Evolutionary conservation across 2,888 invertebrate genomes (phyloP), one percentile per base, ranked within the genome.

Genomic region (Parnassius smintheus): DNA sequence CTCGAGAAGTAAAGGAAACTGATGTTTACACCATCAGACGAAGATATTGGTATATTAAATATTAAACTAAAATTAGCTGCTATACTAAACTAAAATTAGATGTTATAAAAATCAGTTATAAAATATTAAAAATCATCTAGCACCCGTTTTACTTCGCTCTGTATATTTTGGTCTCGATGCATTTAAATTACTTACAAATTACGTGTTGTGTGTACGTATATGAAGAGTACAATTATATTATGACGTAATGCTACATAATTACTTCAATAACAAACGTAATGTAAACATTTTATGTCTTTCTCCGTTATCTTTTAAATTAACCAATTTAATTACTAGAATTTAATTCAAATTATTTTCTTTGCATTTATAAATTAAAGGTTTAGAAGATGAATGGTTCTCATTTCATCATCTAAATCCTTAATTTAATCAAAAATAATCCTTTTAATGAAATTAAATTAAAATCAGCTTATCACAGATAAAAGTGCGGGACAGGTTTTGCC

Each of bases 1-100:
- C 46, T 46, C 12, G 12, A 11, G 18, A 58, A 44, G 50, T 41
- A 18, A 18, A 58, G 2, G 13, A 13, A 49, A 56, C 48, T 50
- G 57, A 65, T 56, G 42, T 59, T 59, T 61, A 66, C 41, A 22
- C 53, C 62, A 55, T 66, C 65, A 63, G 49, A 61, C 49, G 41
- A 56, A 56, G 68, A 64, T 66, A 66, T 53, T 55, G n/a, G 50
- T 60, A 53, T 46, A 66, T 69, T 66, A 56, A 62, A 64, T 65
- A 18, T 18, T 18, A 18, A 18, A 18, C 18, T 18, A n/a, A n/a
- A n/a, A n/a, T n/a, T n/a, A n/a, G n/a, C n/a, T n/a, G n/a, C n/a
- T n/a, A n/a, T n/a, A n/a, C n/a, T n/a, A n/a, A n/a, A n/a, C n/a
- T n/a, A n/a, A n/a, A n/a, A n/a, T n/a, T n/a, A n/a, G n/a, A n/a